Conservation (phyloP, 2,113 vertebrate species). For the Thamnaconus septentrionalis region DNA sequence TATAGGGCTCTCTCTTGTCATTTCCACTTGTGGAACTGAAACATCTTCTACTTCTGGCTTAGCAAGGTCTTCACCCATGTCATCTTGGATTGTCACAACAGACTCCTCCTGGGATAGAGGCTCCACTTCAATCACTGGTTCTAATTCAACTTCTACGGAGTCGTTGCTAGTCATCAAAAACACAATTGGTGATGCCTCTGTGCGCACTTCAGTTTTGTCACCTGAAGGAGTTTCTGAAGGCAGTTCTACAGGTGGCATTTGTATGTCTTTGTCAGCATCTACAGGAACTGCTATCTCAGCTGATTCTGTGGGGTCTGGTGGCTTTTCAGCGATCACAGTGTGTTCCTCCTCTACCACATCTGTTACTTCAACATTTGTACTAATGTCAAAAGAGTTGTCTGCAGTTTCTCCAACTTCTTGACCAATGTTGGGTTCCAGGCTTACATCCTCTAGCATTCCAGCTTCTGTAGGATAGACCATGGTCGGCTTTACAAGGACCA, state of each 20-base stretch:
- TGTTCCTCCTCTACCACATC: neutral
- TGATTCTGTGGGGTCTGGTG: neutral
- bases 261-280: constrained; percentile 5
- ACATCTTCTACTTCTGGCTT: too few relatives aligned
- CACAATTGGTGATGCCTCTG: neutral
- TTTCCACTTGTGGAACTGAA: too few relatives aligned
- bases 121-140: too few relatives aligned
- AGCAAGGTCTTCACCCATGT: too few relatives aligned
- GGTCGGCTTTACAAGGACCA: constrained; percentile 17
- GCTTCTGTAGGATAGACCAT: neutral
- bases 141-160: constrained; percentile 1
- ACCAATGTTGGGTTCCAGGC: neutral
- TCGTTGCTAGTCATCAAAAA: constrained; percentile 6
- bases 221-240: constrained; percentile 7
- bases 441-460: neutral
- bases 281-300: neutral
- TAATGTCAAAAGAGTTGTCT: neutral
- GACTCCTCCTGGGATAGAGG: too few relatives aligned
- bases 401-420: neutral
- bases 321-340: neutral
- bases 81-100: too few relatives aligned
- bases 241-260: neutral
- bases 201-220: neutral
- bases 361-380: constrained; percentile 1
- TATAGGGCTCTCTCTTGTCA: too few relatives aligned